Conservation (phyloP, 1,140 invertebrate genomes). For the Cyclina sinensis region DNA sequence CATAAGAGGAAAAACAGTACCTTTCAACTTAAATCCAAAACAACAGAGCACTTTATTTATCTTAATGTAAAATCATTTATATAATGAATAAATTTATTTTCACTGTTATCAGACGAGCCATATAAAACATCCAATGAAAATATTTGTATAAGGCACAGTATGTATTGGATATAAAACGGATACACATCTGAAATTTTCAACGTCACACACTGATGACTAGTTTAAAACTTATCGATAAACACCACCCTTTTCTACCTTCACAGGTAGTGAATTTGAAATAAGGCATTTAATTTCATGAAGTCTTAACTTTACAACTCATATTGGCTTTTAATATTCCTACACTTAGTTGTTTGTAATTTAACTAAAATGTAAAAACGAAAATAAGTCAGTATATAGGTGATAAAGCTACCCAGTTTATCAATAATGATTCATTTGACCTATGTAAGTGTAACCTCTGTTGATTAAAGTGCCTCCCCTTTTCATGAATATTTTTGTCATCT, state of each 20-base stretch:
- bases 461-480: too few relatives aligned
- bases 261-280: neutral
- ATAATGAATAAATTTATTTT: neutral
- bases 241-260: neutral
- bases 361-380: too few relatives aligned
- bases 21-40: neutral
- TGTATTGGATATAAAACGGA: neutral
- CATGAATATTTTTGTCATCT: too few relatives aligned
- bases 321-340: too few relatives aligned
- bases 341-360: too few relatives aligned
- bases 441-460: too few relatives aligned
- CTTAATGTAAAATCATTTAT: neutral
- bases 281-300: too few relatives aligned
- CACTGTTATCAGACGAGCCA: neutral
- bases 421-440: too few relatives aligned
- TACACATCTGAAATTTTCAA: constrained; percentile 1
- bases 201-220: constrained; percentile 20
- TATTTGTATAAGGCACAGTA: neutral
- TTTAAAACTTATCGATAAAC: constrained; percentile 14
- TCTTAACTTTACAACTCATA: too few relatives aligned
- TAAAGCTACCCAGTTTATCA: too few relatives aligned
- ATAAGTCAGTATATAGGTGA: too few relatives aligned
- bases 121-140: constrained; percentile 14
- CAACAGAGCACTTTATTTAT: neutral
- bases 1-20: too few relatives aligned